Evolutionary conservation across 2,888 invertebrate genomes (phyloP).

Genomic region (Caenorhabditis auriculariae): DNA sequence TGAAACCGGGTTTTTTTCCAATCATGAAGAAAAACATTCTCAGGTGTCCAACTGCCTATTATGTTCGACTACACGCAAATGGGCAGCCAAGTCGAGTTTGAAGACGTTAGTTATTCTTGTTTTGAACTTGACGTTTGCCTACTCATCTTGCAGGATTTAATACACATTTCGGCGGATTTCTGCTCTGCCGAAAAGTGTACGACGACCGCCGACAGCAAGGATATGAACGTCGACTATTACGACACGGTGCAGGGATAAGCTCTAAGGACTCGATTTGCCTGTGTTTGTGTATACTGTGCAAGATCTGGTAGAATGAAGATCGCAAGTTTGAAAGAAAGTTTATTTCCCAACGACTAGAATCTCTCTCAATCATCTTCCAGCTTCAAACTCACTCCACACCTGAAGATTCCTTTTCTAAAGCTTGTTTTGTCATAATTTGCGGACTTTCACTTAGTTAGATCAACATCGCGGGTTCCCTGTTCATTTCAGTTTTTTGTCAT

Average conservation of each 20-base stretch:
- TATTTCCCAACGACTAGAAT: constrained; percentile 10
- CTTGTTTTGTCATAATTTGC: no score
- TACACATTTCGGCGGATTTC: constrained; percentile 55
- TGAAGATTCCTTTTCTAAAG: constrained; percentile 11
- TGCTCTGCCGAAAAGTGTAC: constrained; percentile 59
- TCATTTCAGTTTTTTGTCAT: constrained; percentile 6
- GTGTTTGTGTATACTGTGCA: no score
- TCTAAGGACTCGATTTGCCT: no score
- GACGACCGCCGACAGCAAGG: constrained; percentile 44
- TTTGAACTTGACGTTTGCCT: background rate
- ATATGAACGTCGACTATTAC: constrained; percentile 57
- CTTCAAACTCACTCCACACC: constrained; percentile 2
- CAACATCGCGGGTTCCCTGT: no score
- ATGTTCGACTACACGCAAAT: constrained; percentile 61
- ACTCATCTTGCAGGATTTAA: constrained; percentile 19
- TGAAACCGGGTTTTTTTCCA: background rate
- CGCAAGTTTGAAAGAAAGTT: no score
- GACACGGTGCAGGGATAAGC: constrained; percentile 49
- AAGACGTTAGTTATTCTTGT: constrained; percentile 45
- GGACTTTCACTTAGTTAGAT: no score
- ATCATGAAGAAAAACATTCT: constrained; percentile 2
- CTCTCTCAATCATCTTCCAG: background rate
- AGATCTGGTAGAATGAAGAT: no score
- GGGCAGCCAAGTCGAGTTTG: constrained; percentile 49
- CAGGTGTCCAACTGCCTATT: constrained; percentile 58